These are phyloP conservation scores for Epistrophe eligans DNA, from an alignment of 2,888 invertebrate genomes.

Conservation along the genomic window DNA sequence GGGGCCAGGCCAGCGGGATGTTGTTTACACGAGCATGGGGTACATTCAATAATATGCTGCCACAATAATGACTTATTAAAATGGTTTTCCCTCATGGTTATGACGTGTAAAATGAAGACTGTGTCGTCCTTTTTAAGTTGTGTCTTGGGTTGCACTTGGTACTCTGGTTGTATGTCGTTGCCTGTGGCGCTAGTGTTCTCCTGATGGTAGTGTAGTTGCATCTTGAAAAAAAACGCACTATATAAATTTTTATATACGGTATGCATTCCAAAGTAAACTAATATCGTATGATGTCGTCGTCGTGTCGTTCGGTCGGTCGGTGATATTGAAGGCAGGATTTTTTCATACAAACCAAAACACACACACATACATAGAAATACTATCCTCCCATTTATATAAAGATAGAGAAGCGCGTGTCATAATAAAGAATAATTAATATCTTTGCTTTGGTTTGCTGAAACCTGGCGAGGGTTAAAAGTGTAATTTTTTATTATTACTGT, in stretches of 20 bases:
- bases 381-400: background rate
- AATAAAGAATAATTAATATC: conserved; percentile 68
- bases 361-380: background rate
- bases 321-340: conserved; percentile 8
- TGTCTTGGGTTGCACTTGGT: conserved; percentile 29
- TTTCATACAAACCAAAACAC: conserved; percentile 10
- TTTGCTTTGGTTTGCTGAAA: conserved; percentile 42
- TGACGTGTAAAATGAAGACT: conserved; percentile 68
- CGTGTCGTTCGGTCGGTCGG: background rate
- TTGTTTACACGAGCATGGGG: conserved; percentile 21
- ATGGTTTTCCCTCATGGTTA: conserved; percentile 68
- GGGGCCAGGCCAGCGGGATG: background rate
- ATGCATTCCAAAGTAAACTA: conserved; percentile 6
- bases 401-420: conserved; percentile 46
- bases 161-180: background rate
- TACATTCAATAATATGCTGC: conserved; percentile 54
- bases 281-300: background rate
- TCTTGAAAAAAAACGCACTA: background rate
- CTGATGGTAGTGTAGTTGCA: conserved; percentile 1
- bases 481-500: conserved; percentile 72
- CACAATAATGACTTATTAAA: conserved; percentile 74
- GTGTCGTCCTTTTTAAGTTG: conserved; percentile 35
- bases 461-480: conserved; percentile 27
- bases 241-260: conserved; percentile 9
- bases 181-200: conserved; percentile 16